Conservation (phyloP, 2,888 invertebrate species). For the Coenonympha glycerion region DNA sequence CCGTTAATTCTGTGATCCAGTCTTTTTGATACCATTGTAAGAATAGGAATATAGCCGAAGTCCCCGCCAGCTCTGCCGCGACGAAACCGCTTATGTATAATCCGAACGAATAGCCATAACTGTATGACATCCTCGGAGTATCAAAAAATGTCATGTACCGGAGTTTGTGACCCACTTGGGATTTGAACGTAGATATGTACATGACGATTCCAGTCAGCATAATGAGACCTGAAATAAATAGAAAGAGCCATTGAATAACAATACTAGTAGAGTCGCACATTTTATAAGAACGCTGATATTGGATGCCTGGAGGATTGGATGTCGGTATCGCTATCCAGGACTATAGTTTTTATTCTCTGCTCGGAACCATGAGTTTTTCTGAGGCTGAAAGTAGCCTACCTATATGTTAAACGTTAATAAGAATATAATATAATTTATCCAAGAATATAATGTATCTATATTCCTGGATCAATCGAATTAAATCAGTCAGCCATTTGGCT, state of each 20-base stretch:
- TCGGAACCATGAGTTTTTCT: no score
- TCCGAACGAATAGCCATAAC: constrained; percentile 91
- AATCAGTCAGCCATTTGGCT: no score
- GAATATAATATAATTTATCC: no score
- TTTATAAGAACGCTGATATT: not conserved
- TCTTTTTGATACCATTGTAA: constrained; percentile 86
- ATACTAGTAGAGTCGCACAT: no score
- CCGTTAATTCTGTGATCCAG: constrained; percentile 72
- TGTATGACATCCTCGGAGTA: constrained; percentile 87
- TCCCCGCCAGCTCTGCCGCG: constrained; percentile 88
- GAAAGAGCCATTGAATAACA: not conserved
- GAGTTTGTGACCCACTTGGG: constrained; percentile 91
- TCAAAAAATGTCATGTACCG: constrained; percentile 86
- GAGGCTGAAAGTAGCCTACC: no score
- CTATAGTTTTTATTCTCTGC: no score
- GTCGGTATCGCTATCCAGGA: no score
- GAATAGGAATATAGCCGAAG: constrained; percentile 90
- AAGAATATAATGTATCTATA: no score
- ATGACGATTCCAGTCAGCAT: constrained; percentile 94
- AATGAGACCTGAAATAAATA: constrained; percentile 81
- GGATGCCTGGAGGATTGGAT: no score
- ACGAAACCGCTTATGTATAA: constrained; percentile 90
- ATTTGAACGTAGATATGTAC: constrained; percentile 94
- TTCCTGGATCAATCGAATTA: no score
- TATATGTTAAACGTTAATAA: no score